Conservation (phyloP, 2,888 invertebrate species). For the Drosophila anceps region DNA sequence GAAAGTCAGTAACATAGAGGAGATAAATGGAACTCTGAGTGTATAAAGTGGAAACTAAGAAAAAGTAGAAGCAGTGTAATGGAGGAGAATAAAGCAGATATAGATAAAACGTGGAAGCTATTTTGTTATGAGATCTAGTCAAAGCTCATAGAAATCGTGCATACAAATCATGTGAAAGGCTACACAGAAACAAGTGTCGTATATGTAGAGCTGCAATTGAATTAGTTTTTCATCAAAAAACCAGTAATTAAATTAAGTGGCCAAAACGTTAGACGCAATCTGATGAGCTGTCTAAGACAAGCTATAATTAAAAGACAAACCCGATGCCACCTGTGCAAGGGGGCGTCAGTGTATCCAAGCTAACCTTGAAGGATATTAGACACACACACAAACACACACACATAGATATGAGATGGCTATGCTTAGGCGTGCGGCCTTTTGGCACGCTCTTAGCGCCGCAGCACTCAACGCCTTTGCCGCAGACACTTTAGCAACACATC, state of each 20-base stretch:
- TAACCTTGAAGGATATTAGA: constrained; percentile 59
- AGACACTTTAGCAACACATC: constrained; percentile 50
- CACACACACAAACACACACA: constrained; percentile 2
- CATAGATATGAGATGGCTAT: constrained; percentile 15
- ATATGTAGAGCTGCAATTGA: background rate
- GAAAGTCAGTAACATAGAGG: background rate
- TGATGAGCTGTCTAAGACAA: constrained; percentile 24
- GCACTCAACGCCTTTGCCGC: constrained; percentile 44
- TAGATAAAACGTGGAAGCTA: background rate
- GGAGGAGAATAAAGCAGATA: background rate
- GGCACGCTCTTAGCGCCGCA: constrained; percentile 17
- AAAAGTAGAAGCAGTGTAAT: background rate
- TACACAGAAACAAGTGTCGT: background rate
- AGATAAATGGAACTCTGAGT: background rate
- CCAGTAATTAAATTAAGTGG: constrained; percentile 6
- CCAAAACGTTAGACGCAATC: background rate
- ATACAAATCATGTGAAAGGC: background rate
- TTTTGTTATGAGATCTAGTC: background rate
- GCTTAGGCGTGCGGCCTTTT: constrained; percentile 28
- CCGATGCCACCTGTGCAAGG: background rate
- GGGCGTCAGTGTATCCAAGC: background rate
- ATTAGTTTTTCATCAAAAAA: constrained; percentile 14
- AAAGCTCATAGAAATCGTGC: background rate
- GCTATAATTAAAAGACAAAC: constrained; percentile 16
- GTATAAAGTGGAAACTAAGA: background rate